These are phyloP conservation scores for Sinocyclocheilus grahami DNA, from an alignment of 2,113 vertebrate species.

Conservation along the genomic window DNA sequence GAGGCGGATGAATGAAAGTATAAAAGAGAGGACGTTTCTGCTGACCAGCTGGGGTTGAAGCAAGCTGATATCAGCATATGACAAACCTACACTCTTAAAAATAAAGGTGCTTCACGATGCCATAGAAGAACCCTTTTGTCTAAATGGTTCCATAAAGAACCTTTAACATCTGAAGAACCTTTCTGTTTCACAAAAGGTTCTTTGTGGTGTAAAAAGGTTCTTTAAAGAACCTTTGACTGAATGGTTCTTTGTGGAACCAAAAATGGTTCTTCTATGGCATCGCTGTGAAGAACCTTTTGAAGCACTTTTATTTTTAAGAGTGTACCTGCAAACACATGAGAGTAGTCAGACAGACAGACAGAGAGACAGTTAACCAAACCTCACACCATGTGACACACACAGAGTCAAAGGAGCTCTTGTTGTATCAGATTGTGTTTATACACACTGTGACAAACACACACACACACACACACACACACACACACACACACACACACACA, in stretches of 20 bases:
- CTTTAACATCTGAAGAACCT: too few species aligned
- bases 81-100: neutral
- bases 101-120: neutral
- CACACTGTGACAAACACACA: neutral
- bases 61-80: conserved; percentile 55
- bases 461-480: too few species aligned
- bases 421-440: conserved; percentile 1
- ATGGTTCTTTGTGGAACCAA: too few species aligned
- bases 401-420: conserved; percentile 23
- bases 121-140: too few species aligned
- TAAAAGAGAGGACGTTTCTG: conserved; percentile 47
- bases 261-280: too few species aligned
- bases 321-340: conserved; percentile 21
- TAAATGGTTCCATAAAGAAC: too few species aligned
- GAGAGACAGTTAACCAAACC: neutral
- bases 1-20: neutral
- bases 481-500: too few species aligned
- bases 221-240: too few species aligned
- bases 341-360: neutral
- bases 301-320: too few species aligned
- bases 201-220: too few species aligned
- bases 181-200: too few species aligned
- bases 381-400: neutral
- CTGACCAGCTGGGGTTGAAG: conserved; percentile 33
- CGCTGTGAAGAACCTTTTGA: too few species aligned